These are phyloP conservation scores for Ceuthmochares aereus DNA, from an alignment of 2,113 vertebrate species.

Conservation along the genomic window DNA sequence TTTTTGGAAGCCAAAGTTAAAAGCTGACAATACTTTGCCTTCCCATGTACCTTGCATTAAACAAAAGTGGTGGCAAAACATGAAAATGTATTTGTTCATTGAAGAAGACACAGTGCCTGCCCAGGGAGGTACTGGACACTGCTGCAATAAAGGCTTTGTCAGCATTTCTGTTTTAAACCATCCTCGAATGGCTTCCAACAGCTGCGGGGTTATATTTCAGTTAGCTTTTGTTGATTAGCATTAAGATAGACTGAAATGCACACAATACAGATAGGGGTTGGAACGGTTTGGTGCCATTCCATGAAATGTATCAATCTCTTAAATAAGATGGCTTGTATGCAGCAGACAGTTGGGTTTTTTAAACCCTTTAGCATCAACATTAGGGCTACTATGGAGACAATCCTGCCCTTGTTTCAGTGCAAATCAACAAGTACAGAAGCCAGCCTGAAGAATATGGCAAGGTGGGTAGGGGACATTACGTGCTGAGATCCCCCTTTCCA, in stretches of 20 bases:
- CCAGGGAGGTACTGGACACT: not conserved
- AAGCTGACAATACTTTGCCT: not conserved
- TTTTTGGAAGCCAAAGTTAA: not conserved
- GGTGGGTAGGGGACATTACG: accelerated
- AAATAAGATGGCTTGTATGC: not conserved
- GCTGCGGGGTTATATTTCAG: not conserved
- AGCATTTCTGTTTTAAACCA: slow-evolving; percentile 46
- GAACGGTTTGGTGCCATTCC: not conserved
- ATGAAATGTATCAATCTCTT: not conserved
- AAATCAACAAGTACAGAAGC: not conserved
- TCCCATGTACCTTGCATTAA: not conserved
- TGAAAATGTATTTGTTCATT: not conserved
- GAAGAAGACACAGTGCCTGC: not conserved
- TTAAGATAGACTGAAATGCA: not conserved
- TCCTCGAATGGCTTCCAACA: slow-evolving; percentile 32
- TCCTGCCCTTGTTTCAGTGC: not conserved
- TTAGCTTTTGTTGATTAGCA: slow-evolving; percentile 14
- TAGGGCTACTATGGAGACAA: not conserved
- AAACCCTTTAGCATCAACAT: not conserved
- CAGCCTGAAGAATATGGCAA: accelerated
- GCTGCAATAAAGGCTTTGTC: not conserved
- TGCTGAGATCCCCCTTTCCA: not conserved
- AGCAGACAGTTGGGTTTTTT: not conserved
- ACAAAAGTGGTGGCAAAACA: not conserved
- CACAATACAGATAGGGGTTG: not conserved